A percentile compares a stretch with the other conserved stretches of the same genome.
Conservation (phyloP, 1,140 invertebrate genomes). For the Zophobas morio region DNA sequence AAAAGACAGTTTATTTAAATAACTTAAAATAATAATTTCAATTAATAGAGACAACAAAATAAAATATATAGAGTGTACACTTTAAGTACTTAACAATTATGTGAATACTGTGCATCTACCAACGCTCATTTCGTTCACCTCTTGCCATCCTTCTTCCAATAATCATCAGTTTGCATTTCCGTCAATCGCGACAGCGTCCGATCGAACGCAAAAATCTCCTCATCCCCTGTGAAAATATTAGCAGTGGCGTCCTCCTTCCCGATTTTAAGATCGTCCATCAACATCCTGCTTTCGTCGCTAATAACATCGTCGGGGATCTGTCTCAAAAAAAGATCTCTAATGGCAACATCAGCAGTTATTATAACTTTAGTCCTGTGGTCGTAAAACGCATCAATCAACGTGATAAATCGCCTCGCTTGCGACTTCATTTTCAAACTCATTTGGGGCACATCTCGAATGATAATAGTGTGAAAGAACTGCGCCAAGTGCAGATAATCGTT, state of each 20-base stretch:
- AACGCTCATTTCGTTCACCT: constrained; percentile 7
- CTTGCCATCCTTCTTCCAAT: constrained; percentile 76
- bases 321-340: constrained; percentile 82
- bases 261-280: constrained; percentile 96
- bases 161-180: constrained; percentile 96
- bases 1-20: too few relatives aligned
- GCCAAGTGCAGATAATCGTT: constrained; percentile 94
- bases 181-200: constrained; percentile 91
- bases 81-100: too few relatives aligned
- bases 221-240: constrained; percentile 96
- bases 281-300: constrained; percentile 82
- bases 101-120: too few relatives aligned
- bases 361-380: constrained; percentile 88
- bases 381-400: constrained; percentile 97
- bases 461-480: constrained; percentile 94
- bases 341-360: constrained; percentile 80
- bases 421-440: constrained; percentile 84
- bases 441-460: constrained; percentile 92
- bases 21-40: too few relatives aligned
- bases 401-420: constrained; percentile 95
- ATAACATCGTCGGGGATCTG: constrained; percentile 71
- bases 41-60: too few relatives aligned
- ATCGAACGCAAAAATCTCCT: constrained; percentile 97
- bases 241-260: constrained; percentile 75
- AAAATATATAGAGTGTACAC: too few relatives aligned